Percentiles rank a stretch among this genome's conserved stretches.
phyloP scores from a whole-genome alignment of 2,113 vertebrate genomes.

The Alces alces region DNA sequence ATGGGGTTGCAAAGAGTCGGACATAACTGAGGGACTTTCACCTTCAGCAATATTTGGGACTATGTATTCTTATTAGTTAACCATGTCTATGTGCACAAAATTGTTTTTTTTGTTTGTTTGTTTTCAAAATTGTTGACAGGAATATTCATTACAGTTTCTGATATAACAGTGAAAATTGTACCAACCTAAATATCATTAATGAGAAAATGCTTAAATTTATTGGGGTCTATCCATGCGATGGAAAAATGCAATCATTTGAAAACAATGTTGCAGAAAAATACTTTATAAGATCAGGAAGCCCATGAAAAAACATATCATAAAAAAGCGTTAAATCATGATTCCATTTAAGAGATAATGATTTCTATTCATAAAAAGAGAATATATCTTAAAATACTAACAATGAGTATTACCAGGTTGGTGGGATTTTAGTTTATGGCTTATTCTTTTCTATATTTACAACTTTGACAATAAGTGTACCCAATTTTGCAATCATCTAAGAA shows the following conservation, averaged over 20 bases:
- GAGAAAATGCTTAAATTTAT: not conserved
- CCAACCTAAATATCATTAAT: not conserved
- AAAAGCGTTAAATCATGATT: not conserved
- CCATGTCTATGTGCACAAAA: not conserved
- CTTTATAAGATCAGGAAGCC: not conserved
- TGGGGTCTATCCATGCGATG: not conserved
- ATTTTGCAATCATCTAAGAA: not conserved
- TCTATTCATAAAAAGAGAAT: not conserved
- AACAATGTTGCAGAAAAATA: not conserved
- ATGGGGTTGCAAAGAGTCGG: no score
- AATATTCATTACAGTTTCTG: not conserved
- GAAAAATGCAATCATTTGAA: not conserved
- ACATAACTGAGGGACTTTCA: no score
- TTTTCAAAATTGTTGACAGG: not conserved
- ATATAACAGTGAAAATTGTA: not conserved
- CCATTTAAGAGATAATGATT: not conserved
- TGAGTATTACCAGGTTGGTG: not conserved
- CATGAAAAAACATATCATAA: not conserved
- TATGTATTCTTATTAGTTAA: not conserved
- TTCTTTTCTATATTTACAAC: not conserved
- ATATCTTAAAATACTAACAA: not conserved
- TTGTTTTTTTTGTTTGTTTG: no score
- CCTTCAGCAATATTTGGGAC: no score
- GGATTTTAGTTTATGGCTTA: not conserved
- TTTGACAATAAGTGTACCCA: not conserved